Percentiles rank a stretch among this genome's conserved stretches.
Conservation (phyloP, 2,113 vertebrate genomes). For the Montifringilla adamsi region DNA sequence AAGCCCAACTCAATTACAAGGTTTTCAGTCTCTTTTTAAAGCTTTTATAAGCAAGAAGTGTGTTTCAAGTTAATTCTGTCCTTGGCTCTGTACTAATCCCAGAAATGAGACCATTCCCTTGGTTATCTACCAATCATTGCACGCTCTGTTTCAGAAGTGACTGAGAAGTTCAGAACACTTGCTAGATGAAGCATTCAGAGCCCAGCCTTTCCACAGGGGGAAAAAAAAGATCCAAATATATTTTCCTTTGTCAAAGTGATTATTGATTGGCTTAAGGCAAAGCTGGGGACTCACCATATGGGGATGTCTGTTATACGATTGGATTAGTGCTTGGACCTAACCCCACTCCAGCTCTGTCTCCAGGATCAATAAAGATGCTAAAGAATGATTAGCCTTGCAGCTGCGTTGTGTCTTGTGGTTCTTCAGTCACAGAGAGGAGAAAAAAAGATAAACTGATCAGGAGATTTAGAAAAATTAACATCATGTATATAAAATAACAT, state of each 20-base stretch:
- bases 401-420: not conserved
- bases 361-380: slow-evolving; percentile 63
- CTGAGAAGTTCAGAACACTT: not conserved
- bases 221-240: not conserved
- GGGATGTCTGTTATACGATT: slow-evolving; percentile 70
- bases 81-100: not conserved
- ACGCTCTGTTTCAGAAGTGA: not conserved
- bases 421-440: not conserved
- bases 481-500: not conserved
- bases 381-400: slow-evolving; percentile 57
- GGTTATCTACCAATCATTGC: not conserved
- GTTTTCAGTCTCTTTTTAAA: not conserved
- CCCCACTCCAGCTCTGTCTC: slow-evolving; percentile 44
- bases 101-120: not conserved
- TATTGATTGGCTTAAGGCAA: slow-evolving; percentile 77
- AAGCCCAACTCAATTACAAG: not conserved
- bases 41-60: not conserved
- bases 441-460: not conserved
- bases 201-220: not conserved
- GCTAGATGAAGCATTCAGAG: not conserved
- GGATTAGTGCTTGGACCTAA: slow-evolving; percentile 64
- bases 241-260: slow-evolving; percentile 64
- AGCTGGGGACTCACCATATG: slow-evolving; percentile 64
- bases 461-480: not conserved
- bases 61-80: not conserved